Evolutionary conservation across 2,888 invertebrate genomes (phyloP), one percentile per base, ranked within the genome.

Genomic region (Cephus sareptanus): DNA sequence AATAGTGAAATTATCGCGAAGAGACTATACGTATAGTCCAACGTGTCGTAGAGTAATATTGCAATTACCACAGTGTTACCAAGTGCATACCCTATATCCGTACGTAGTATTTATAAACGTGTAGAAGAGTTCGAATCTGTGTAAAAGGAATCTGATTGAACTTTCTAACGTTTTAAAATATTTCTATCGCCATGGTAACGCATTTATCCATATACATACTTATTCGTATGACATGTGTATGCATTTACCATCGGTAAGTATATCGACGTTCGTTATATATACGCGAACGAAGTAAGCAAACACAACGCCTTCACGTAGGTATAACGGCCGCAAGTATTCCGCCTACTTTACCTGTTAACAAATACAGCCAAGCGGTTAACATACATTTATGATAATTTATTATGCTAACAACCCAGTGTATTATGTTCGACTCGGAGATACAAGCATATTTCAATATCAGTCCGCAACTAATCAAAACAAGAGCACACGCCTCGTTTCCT

Each of bases 291-390:
- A 71, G 71, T 71, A 33, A 71, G 71, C 31, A 33, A 33, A 34
- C 71, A 71, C 71, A 71, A 71, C 71, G 71, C 71, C 71, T 71
- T 71, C 71, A 23, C 33, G 71, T 71, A 71, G 71, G 31, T 71
- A 83, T 80, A 81, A 83, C 81, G 80, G 23, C 76, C 79, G 81
- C 80, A 81, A 81, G 79, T 81, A 80, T 81, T 80, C 87, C 87
- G 88, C 88, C 87, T 88, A 89, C 88, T 88, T 87, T 87, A 84
- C 83, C 87, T 88, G 89, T 89, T 88, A 89, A 89, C 89, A 89
- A 89, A 89, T 90, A 88, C 83, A 86, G 84, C 85, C 87, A 86
- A 86, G 85, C 86, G 84, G 86, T 85, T 87, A 87, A 86, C 87
- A 87, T 85, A 86, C 87, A 84, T 87, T 87, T 86, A 85, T 86